These are phyloP conservation scores for Paramisgurnus dabryanus DNA, from an alignment of 2,113 vertebrate species.

Conservation along the genomic window DNA sequence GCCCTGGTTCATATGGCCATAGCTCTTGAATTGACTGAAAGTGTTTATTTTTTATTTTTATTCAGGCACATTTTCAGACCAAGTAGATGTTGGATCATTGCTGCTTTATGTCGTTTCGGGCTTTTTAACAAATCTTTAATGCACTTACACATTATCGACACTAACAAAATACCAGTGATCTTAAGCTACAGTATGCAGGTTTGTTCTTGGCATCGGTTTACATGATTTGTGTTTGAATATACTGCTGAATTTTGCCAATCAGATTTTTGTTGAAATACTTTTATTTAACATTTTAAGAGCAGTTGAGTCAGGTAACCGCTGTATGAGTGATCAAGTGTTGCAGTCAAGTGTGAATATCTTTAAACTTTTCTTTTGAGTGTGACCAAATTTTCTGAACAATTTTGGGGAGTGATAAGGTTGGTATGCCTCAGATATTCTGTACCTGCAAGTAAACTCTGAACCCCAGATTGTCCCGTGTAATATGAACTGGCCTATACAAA, in stretches of 20 bases:
- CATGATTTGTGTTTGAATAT: constrained; percentile 29
- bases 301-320: not conserved
- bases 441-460: constrained; percentile 35
- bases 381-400: constrained; percentile 44
- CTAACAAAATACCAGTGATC: constrained; percentile 17
- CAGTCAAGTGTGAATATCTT: constrained; percentile 14
- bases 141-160: constrained; percentile 53
- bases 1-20: constrained; percentile 75
- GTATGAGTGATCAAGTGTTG: not conserved
- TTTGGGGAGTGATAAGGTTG: not conserved
- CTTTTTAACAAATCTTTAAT: constrained; percentile 35
- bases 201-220: constrained; percentile 24
- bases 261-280: constrained; percentile 28
- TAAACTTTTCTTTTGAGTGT: constrained; percentile 39
- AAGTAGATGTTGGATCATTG: constrained; percentile 52
- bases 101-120: constrained; percentile 47
- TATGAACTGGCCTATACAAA: constrained; percentile 49
- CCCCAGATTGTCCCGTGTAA: constrained; percentile 44
- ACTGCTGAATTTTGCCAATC: constrained; percentile 41
- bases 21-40: constrained; percentile 62
- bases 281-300: constrained; percentile 28
- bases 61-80: constrained; percentile 80
- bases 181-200: constrained; percentile 29
- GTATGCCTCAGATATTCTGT: not conserved
- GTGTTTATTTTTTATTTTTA: constrained; percentile 71